Conservation (phyloP, 2,888 invertebrate species). For the Eucriotettix oculatus region DNA sequence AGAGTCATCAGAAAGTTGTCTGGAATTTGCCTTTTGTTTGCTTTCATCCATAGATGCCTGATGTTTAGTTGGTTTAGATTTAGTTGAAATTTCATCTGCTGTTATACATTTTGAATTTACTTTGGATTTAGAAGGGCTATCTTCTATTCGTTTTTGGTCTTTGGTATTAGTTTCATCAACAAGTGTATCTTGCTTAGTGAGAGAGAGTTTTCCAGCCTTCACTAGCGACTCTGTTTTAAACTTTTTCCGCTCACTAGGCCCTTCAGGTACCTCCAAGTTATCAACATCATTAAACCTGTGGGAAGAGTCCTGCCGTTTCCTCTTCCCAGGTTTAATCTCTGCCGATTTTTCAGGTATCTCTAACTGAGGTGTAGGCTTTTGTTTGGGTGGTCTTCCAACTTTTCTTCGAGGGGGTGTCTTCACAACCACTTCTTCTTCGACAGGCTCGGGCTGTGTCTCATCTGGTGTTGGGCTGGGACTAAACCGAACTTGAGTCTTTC, state of each 20-base stretch:
- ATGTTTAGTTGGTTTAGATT: neutral
- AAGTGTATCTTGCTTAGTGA: neutral
- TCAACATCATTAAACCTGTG: neutral
- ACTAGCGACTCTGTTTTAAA: neutral
- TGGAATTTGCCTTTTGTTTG: no score
- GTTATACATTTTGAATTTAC: neutral
- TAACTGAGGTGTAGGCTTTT: neutral
- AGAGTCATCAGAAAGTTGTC: no score
- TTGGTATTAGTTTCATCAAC: neutral
- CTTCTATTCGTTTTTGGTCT: neutral
- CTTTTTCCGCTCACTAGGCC: conserved; percentile 3
- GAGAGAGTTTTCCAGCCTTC: neutral
- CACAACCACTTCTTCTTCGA: conserved; percentile 10
- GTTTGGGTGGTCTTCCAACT: neutral
- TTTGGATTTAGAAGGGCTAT: neutral
- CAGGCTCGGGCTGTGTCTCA: neutral
- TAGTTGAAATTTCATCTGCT: neutral
- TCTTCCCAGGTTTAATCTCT: conserved; percentile 1
- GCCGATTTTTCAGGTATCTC: neutral
- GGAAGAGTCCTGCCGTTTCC: conserved; percentile 2
- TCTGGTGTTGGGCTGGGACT: conserved; percentile 4
- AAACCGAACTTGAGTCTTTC: conserved; percentile 7
- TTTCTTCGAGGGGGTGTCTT: conserved; percentile 9
- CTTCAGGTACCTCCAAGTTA: neutral
- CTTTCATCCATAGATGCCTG: no score